phyloP scores from a whole-genome alignment of 1,140 invertebrate genomes.

The Bombus huntii region DNA sequence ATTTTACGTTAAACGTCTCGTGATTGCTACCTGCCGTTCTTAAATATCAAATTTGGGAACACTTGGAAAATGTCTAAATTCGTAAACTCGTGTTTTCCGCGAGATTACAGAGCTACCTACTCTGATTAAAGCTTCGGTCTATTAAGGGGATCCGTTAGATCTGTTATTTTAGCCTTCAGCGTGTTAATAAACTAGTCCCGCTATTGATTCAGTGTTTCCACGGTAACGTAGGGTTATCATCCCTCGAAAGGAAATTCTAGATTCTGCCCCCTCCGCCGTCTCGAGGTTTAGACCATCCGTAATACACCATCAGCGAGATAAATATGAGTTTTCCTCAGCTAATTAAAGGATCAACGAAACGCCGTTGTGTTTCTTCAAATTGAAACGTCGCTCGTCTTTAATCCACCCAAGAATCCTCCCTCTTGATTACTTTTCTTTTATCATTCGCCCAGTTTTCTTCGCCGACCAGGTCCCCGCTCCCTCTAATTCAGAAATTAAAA shows the following conservation, averaged over 20 bases:
- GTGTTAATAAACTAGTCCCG: conserved; percentile 8
- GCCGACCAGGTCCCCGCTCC: not conserved
- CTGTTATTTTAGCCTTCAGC: conserved; percentile 12
- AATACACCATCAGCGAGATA: not conserved
- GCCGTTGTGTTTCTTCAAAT: not conserved
- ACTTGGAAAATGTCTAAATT: not conserved
- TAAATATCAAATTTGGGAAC: not conserved
- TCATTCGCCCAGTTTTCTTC: not conserved
- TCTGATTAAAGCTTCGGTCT: not conserved
- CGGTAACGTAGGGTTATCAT: conserved; percentile 6
- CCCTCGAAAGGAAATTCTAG: conserved; percentile 1
- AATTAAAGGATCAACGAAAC: not conserved
- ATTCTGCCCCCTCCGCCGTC: not conserved
- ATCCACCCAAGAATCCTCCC: not conserved
- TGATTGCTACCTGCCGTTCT: not conserved
- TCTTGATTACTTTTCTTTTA: conserved; percentile 1
- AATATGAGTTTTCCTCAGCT: not conserved
- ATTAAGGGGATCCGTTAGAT: not conserved
- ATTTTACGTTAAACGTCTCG: not conserved
- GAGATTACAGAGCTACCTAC: too few relatives aligned
- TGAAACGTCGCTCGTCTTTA: conserved; percentile 1
- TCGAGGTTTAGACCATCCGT: not conserved
- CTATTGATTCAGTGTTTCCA: conserved; percentile 9
- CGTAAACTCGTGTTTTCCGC: not conserved
- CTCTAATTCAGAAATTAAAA: too few relatives aligned